Percentiles rank a stretch among this genome's conserved stretches.
phyloP scores from a whole-genome alignment of 2,888 invertebrate genomes.

The Platycheirus albimanus region DNA sequence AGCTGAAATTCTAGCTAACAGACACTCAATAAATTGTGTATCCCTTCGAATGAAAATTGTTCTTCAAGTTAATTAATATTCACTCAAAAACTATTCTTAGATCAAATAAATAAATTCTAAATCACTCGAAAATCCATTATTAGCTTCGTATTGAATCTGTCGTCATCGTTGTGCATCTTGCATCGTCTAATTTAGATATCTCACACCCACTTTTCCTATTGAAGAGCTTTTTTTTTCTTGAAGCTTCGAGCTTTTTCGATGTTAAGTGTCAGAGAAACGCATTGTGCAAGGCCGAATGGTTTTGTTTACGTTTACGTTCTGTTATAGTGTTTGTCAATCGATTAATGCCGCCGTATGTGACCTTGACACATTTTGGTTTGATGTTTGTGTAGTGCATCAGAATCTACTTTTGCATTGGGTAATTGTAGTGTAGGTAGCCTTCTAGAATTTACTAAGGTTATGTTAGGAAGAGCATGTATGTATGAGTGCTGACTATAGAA shows the following conservation, averaged over 20 bases:
- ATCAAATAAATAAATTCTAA: no score
- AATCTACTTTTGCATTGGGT: not conserved
- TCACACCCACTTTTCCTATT: constrained; percentile 24
- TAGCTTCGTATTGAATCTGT: no score
- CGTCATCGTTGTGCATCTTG: no score
- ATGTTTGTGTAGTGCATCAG: constrained; percentile 13
- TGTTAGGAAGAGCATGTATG: not conserved
- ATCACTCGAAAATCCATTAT: no score
- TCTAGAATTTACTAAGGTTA: constrained; percentile 5
- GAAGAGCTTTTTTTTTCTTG: constrained; percentile 39
- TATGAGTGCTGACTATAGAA: not conserved
- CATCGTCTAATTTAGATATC: not conserved
- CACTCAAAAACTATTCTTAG: no score
- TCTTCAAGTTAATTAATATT: no score
- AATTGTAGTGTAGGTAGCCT: constrained; percentile 23
- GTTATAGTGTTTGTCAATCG: constrained; percentile 47
- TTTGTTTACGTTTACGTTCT: not conserved
- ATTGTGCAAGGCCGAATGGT: constrained; percentile 41
- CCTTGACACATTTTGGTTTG: constrained; percentile 55
- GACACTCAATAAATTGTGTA: no score
- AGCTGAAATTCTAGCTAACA: no score
- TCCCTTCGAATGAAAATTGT: no score
- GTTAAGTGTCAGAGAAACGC: constrained; percentile 30
- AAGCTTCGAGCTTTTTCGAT: constrained; percentile 45
- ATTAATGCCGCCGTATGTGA: constrained; percentile 30